These are phyloP conservation scores for Torymus tubicola DNA, from an alignment of 2,888 invertebrate genomes.

Conservation along the genomic window DNA sequence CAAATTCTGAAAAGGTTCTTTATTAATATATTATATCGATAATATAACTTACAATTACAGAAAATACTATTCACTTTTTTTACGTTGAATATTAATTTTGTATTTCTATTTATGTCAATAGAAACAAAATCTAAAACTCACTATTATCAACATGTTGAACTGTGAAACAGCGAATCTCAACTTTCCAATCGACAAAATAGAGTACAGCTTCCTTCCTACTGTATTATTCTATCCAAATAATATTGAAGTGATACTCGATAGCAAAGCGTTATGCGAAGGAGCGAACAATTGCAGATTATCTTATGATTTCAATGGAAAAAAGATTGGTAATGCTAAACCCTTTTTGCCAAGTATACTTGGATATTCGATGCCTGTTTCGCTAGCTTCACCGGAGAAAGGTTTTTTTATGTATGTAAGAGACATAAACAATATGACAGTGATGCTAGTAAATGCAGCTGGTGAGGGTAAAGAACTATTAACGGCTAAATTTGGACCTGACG, in stretches of 20 bases:
- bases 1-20: no score
- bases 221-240: slow-evolving; percentile 10
- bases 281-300: slow-evolving; percentile 25
- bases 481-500: not conserved
- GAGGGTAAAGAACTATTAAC: slow-evolving; percentile 16
- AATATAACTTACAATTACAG: no score
- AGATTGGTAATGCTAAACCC: slow-evolving; percentile 18
- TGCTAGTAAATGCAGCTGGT: slow-evolving; percentile 20
- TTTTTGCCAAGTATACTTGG: not conserved
- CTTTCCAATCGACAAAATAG: slow-evolving; percentile 26
- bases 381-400: slow-evolving; percentile 14
- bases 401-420: slow-evolving; percentile 16
- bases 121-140: slow-evolving; percentile 30
- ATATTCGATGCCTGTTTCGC: slow-evolving; percentile 40
- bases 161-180: slow-evolving; percentile 1
- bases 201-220: slow-evolving; percentile 31
- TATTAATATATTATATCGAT: no score
- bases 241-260: slow-evolving; percentile 35
- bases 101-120: not conserved
- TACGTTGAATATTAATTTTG: no score
- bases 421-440: not conserved
- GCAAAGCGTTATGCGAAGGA: slow-evolving; percentile 17
- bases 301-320: slow-evolving; percentile 35
- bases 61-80: no score
- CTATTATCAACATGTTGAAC: slow-evolving; percentile 11